A percentile compares a stretch with the other conserved stretches of the same genome.
Evolutionary conservation across 2,113 vertebrate species (phyloP).

Genomic region (Copsychus sechellarum): DNA sequence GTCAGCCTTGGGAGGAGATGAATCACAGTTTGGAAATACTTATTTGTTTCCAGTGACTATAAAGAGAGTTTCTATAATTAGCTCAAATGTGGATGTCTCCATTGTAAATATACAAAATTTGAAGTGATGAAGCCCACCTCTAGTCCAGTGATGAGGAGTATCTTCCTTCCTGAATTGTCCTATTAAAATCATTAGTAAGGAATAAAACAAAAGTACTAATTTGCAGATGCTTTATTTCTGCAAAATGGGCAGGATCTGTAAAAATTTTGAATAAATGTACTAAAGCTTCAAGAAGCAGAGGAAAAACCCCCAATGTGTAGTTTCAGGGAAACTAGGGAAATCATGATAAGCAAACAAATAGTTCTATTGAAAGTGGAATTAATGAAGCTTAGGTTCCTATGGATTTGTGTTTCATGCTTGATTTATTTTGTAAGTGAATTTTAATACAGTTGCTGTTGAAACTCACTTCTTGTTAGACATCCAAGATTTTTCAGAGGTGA

Average conservation of each 20-base stretch:
- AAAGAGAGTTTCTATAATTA: neutral
- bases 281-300: neutral
- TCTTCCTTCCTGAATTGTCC: neutral
- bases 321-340: neutral
- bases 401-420: constrained; percentile 39
- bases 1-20: constrained; percentile 1
- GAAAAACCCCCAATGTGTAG: fast-evolving
- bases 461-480: neutral
- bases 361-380: constrained; percentile 10
- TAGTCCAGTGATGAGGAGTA: neutral
- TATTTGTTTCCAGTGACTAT: neutral
- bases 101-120: neutral
- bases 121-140: neutral
- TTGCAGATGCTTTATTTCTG: neutral
- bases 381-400: constrained; percentile 36
- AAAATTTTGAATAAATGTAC: neutral
- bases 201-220: neutral
- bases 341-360: neutral
- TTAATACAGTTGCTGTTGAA: constrained; percentile 26
- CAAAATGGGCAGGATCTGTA: neutral
- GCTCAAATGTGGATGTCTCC: neutral
- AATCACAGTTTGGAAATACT: constrained; percentile 8
- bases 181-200: neutral
- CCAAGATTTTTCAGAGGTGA: neutral
- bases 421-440: constrained; percentile 49